These are phyloP conservation scores for Leptinotarsa defecta DNA, from an alignment of 1,140 invertebrate genomes.

Conservation along the genomic window DNA sequence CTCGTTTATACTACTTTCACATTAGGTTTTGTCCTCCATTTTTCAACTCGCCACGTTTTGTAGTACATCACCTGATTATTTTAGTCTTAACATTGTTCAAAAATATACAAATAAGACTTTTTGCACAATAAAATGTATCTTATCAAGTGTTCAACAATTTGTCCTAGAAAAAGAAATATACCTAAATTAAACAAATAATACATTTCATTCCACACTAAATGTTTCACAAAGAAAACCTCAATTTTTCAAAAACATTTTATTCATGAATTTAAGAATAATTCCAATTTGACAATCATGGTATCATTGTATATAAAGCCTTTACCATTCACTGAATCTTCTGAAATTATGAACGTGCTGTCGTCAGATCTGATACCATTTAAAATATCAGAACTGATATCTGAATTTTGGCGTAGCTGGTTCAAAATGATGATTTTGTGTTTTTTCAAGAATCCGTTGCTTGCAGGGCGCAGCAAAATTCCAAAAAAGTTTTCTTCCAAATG, in stretches of 20 bases:
- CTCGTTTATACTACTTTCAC: too few species aligned
- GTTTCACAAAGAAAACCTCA: too few species aligned
- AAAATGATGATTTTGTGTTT: constrained; percentile 43
- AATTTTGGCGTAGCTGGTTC: constrained; percentile 29
- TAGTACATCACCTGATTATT: too few species aligned
- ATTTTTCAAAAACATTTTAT: background rate
- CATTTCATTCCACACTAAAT: too few species aligned
- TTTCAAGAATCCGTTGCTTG: constrained; percentile 39
- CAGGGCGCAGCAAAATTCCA: constrained; percentile 37
- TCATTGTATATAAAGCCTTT: constrained; percentile 34
- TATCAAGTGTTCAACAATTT: too few species aligned
- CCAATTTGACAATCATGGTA: constrained; percentile 38
- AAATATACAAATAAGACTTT: too few species aligned
- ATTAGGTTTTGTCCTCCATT: too few species aligned
- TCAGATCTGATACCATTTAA: constrained; percentile 36
- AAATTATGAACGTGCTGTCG: constrained; percentile 38
- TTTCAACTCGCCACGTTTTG: too few species aligned
- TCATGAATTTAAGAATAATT: constrained; percentile 42
- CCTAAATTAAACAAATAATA: too few species aligned
- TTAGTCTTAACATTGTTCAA: too few species aligned
- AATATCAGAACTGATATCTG: constrained; percentile 37
- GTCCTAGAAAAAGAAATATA: too few species aligned
- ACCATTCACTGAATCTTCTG: constrained; percentile 27
- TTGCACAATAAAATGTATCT: too few species aligned
- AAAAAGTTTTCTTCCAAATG: constrained; percentile 34